Percentiles rank a stretch among this genome's conserved stretches.
Conservation (phyloP, 2,113 vertebrate species). For the Phrynocephalus versicolor region DNA sequence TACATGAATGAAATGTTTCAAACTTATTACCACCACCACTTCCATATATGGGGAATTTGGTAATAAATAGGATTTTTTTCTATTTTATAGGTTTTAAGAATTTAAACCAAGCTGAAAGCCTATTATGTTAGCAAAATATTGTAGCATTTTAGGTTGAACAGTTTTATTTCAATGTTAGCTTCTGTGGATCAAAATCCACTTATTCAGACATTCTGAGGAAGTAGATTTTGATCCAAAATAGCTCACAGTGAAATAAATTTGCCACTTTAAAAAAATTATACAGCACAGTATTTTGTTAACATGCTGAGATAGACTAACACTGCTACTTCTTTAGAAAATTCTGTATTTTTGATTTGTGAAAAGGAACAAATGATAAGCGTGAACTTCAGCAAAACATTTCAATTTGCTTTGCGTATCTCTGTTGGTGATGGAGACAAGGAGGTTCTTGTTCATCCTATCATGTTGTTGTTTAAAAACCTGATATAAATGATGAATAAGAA, state of each 20-base stretch:
- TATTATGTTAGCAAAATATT: background rate
- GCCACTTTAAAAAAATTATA: too few species aligned
- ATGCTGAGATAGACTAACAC: too few species aligned
- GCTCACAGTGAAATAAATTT: too few species aligned
- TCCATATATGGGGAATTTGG: conserved; percentile 12
- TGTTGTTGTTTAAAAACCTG: background rate
- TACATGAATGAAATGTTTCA: background rate
- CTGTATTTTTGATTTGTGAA: conserved; percentile 2
- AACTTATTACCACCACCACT: conserved; percentile 28
- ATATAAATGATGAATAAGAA: conserved; percentile 15
- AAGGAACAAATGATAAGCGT: background rate
- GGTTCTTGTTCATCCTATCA: background rate
- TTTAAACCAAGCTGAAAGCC: background rate
- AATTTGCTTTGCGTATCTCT: background rate
- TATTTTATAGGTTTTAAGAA: conserved; percentile 42
- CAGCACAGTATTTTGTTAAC: too few species aligned
- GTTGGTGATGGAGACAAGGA: background rate
- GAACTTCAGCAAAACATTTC: background rate
- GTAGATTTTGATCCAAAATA: too few species aligned
- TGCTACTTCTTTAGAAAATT: background rate
- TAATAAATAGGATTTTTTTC: conserved; percentile 29
- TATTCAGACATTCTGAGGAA: too few species aligned
- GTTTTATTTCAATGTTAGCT: too few species aligned
- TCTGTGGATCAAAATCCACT: too few species aligned
- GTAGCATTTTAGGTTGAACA: too few species aligned